Percentiles rank a stretch among this genome's conserved stretches.
phyloP scores from a whole-genome alignment of 2,113 vertebrate genomes.

The Arenaria interpres region DNA sequence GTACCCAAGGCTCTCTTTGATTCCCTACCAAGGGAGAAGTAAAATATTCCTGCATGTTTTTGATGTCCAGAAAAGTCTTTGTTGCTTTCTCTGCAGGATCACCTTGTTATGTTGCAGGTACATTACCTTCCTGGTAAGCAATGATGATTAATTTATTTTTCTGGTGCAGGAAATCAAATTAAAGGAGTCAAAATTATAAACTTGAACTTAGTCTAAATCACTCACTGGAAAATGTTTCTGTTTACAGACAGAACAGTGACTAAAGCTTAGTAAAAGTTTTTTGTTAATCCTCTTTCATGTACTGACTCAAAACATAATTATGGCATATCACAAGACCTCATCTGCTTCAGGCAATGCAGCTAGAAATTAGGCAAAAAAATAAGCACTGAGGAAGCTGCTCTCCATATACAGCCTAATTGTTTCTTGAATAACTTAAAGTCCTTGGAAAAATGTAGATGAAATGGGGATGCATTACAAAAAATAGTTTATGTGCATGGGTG shows the following conservation, averaged over 20 bases:
- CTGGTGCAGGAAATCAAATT: background rate
- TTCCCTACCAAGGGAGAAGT: conserved; percentile 7
- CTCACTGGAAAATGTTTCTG: background rate
- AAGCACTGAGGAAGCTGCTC: background rate
- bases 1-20: background rate
- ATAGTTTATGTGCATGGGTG: background rate
- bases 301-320: background rate
- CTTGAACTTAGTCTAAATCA: background rate
- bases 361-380: background rate
- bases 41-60: conserved; percentile 24
- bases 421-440: background rate
- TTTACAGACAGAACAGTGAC: background rate
- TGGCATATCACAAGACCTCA: background rate
- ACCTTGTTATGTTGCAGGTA: background rate
- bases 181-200: background rate
- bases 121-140: background rate
- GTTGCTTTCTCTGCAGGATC: background rate
- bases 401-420: background rate
- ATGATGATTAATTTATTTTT: background rate
- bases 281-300: background rate
- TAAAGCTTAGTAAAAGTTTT: background rate
- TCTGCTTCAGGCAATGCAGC: background rate
- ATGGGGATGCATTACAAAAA: background rate
- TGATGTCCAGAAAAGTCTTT: background rate
- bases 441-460: background rate